Conservation (phyloP, 23 tunicate species). For the Phallusia fumigata region DNA sequence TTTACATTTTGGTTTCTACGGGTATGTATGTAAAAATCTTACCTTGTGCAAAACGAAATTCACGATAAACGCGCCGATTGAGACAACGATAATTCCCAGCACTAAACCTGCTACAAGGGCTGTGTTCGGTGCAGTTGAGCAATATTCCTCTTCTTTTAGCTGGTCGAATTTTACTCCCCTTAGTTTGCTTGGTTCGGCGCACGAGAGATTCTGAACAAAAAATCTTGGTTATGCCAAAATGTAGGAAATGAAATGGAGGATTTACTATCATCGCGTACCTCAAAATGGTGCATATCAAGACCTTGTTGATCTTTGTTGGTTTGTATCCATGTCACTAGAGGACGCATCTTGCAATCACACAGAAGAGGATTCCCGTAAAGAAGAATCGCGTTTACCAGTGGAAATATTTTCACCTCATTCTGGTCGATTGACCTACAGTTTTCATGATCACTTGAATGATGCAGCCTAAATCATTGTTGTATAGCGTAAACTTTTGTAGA, state of each 20-base stretch:
- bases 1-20: too few species aligned
- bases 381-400: constrained; percentile 21
- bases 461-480: neutral
- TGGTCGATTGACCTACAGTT: neutral
- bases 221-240: neutral
- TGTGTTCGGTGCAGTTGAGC: constrained; percentile 15
- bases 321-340: constrained; percentile 62
- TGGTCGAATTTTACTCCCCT: neutral
- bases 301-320: constrained; percentile 34
- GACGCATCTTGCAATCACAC: constrained; percentile 69
- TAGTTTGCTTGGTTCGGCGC: constrained; percentile 32
- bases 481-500: neutral
- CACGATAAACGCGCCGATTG: constrained; percentile 2
- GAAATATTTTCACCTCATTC: constrained; percentile 31
- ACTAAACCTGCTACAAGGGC: constrained; percentile 40
- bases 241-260: neutral
- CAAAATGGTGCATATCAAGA: constrained; percentile 29
- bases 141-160: constrained; percentile 43
- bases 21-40: too few species aligned
- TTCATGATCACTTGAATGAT: neutral
- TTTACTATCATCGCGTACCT: constrained; percentile 28
- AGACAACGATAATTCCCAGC: constrained; percentile 34
- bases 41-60: constrained; percentile 46
- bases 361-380: constrained; percentile 67
- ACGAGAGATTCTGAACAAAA: neutral